phyloP scores from a whole-genome alignment of 2,113 vertebrate genomes.

The Etheostoma spectabile region DNA sequence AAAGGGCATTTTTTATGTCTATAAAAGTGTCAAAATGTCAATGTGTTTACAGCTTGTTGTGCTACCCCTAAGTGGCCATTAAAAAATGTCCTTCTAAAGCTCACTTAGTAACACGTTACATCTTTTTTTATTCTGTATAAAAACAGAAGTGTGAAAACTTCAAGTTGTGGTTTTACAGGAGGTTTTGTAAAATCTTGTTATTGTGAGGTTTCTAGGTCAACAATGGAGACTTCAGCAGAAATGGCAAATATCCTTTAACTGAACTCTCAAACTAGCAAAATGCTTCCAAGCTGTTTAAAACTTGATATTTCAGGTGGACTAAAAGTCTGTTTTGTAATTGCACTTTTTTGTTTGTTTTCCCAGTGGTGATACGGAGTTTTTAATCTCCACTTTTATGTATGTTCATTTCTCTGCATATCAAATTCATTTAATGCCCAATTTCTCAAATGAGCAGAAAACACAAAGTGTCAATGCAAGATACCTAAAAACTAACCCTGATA shows the following conservation, averaged over 20 bases:
- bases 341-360: constrained; percentile 11
- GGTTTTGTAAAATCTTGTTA: no score
- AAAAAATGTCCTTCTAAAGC: no score
- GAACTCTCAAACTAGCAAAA: background rate
- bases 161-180: background rate
- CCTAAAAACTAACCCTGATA: constrained; percentile 10
- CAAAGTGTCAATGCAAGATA: constrained; percentile 7
- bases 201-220: background rate
- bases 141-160: background rate
- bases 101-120: no score
- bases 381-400: constrained; percentile 32
- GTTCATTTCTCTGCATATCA: constrained; percentile 25
- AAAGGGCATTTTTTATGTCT: background rate
- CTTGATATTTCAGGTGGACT: background rate
- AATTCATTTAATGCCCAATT: constrained; percentile 33
- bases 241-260: background rate
- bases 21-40: no score
- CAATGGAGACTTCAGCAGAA: background rate
- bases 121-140: no score
- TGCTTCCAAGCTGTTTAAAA: background rate
- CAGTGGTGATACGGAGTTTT: background rate
- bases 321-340: background rate
- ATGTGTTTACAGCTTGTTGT: no score
- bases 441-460: constrained; percentile 48
- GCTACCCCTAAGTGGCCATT: no score